These are phyloP conservation scores for Venturia canescens DNA, from an alignment of 1,140 invertebrate genomes.

Conservation along the genomic window DNA sequence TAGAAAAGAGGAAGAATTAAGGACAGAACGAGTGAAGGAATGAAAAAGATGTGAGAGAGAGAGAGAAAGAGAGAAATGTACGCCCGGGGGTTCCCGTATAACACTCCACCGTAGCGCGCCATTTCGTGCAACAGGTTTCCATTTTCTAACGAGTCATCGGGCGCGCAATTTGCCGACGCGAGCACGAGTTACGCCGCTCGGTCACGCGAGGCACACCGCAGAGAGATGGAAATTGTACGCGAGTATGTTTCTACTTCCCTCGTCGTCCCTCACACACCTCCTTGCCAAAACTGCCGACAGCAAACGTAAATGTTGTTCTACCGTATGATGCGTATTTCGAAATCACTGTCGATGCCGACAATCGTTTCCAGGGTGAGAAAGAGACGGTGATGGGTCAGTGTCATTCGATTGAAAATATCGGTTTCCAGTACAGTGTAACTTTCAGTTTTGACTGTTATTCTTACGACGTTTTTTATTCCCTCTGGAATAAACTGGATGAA, in stretches of 20 bases:
- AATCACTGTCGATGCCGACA: no score
- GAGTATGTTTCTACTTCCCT: not conserved
- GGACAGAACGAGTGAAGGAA: not conserved
- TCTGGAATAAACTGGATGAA: no score
- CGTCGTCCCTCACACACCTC: not conserved
- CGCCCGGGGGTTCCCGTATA: constrained; percentile 8
- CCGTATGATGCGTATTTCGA: no score
- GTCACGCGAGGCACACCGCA: constrained; percentile 40
- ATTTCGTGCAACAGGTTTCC: constrained; percentile 47
- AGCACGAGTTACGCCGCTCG: constrained; percentile 32
- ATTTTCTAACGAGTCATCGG: constrained; percentile 48
- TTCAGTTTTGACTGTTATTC: no score
- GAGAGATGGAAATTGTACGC: constrained; percentile 37
- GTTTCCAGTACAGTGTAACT: no score
- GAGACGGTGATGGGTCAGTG: no score
- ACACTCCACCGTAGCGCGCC: constrained; percentile 16
- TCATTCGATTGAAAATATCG: no score
- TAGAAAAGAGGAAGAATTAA: not conserved
- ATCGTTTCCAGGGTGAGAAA: no score
- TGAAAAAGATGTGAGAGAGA: not conserved
- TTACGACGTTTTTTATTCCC: no score
- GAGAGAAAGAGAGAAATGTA: not conserved
- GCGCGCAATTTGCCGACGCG: constrained; percentile 44
- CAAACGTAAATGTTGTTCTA: not conserved
- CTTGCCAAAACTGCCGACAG: not conserved